Base-by-base conservation (phyloP, 2,888 invertebrate genomes). In the Clivina fossor region DNA sequence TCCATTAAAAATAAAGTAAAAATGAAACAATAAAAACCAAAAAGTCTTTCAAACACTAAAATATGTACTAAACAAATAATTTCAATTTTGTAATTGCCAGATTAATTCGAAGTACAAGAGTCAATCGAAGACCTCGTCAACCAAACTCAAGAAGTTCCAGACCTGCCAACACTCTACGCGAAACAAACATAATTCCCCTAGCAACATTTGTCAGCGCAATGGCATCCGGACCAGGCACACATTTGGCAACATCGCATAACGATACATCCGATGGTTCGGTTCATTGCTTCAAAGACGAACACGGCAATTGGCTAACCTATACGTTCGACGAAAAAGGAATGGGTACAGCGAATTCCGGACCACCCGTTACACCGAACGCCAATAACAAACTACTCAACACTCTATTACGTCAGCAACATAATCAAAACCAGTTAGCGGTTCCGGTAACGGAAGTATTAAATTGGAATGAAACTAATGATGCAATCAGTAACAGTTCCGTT, bases 251-350 rank as follows among this genome's bases (percentile, higher is more conserved):
- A 18, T 87, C 85, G 19, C 89, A 90, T 66, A 86, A 89, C 54
- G 93, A 93, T 66, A 90, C 90, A 0, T 81, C 79, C 2, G 89
- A 91, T 64, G 91, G 90, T 8, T 88, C 91, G 1, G 86, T 90
- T 32, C 92, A 93, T 71, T 90, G 86, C 69, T 91, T 90, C 66
- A 83, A 87, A 71, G 92, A 93, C 66, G 91, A 92, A 68, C 83
- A 84, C 64, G 91, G 90, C 33, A 88, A 90, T 65, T 92, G 91
- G 89, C 82, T 90, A 74, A 88, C 90, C 0, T 89, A 89, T 66
- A 89, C 90, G 0, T 93, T 93, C 69, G 89, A 91, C 64, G 89
- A 90, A 65, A 86, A 86, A 63, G 84, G 85, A 62, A 75, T 80
- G 1, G 81, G 82, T 63, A 66, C 63, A 20, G 65, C 65, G 11